Evolutionary conservation across 2,797 vertebrate genomes (phyloP), one percentile per base, ranked within the genome.

Genomic region (Chaetodon trifasciatus): DNA sequence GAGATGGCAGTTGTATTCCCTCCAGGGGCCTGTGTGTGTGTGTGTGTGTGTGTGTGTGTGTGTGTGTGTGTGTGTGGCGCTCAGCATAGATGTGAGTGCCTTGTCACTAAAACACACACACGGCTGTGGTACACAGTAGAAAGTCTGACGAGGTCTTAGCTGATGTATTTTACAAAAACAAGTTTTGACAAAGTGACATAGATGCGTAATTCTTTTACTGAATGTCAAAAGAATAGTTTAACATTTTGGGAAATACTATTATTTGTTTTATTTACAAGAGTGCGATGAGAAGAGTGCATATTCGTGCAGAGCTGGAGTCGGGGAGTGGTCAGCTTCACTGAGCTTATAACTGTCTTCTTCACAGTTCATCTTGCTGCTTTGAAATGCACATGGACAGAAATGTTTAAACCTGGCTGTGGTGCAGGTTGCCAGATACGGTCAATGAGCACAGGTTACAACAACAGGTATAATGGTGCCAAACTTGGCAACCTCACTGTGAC

Each of bases 1-100:
- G 73, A 70, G 57, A 76, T 74, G 79, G 81, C 81, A 86, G 86
- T 35, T 44, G 50, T 65, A 76, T 53, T 67, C 50, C 74, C 75
- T 49, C 55, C n/a, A 21, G 76, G 68, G 63, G 61, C 39, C 10
- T 1, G 21, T 63, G 63, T 61, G 19, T 65, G 78, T 57, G 64
- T 71, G 58, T 55, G 79, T 55, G 58, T 70, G 61, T 58, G 79
- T 58, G 62, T 72, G 40, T 0, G 16, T 44, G 47, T n/a, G 19
- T 60, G 46, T 0, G 15, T 68, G 61, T 32, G 28, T 32, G 28
- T 32, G 28, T 32, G 28, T 32, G 28, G 46, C 0, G 15, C 44
- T 13, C 61, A 19, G 49, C 40, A 2, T 13, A 23, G 64, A 61
- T 66, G 37, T 9, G 53, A 35, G 73, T 24, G 62, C 23, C 74